Evolutionary conservation across 2,797 vertebrate species (phyloP), one percentile per base, ranked within the genome.

Genomic region (Zalophus californianus): DNA sequence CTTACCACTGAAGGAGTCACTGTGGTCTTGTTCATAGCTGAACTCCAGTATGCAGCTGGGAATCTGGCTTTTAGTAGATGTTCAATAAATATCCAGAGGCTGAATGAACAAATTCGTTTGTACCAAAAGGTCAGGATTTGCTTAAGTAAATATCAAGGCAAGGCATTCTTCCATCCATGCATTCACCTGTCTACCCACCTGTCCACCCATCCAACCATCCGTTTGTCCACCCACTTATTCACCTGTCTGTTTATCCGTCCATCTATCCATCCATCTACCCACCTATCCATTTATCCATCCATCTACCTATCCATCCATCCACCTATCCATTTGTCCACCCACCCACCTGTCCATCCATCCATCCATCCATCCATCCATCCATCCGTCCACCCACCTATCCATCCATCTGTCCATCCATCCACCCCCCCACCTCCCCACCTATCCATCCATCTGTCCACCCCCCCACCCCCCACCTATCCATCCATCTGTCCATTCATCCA

Each of bases 301-400:
- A 20, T 14, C 35, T 62, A 48, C 21, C 48, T 8, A 10, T 35
- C 9, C 48, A 10, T 5, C 2, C 54, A 29, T 27, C 29, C 79
- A 23, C 2, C 3, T 29, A 32, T 20, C 21, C 79, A 23, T 5
- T 4, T 12, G 3, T 11, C 64, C 48, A 20, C 20, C 88, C 38
- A 32, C 15, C 8, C 3, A 32, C 18, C 62, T 15, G 16, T 7
- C 29, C 2, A 52, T 27, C 54, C 15, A n/a, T 7, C 38, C 5
- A 52, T 5, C 64, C n/a, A n/a, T 7, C 38, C 5, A 52, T 5
- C 64, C n/a, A n/a, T 2, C 1, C 1, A 41, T 2, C 50, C 41
- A 29, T 13, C n/a, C n/a, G 44, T 4, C 2, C 54, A 29, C 20
- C 29, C 79, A 23, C 2, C 3, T 29, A 32, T 20, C 21, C 79